Evolutionary conservation across 2,888 invertebrate genomes (phyloP).

Genomic region (Lottia gigantea): DNA sequence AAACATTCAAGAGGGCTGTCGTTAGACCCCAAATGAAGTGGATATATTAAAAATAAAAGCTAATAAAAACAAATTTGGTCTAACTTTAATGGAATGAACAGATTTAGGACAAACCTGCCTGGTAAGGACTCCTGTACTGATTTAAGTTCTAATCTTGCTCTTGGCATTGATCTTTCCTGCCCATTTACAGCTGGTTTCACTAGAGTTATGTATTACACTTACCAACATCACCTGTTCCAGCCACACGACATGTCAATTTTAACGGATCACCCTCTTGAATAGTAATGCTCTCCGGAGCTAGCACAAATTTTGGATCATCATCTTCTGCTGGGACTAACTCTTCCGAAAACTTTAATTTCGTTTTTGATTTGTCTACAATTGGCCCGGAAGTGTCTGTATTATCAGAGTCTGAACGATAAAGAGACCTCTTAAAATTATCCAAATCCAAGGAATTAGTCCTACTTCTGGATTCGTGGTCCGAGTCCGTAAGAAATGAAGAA

Average conservation of each 20-base stretch:
- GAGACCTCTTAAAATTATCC: constrained; percentile 29
- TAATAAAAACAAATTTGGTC: no score
- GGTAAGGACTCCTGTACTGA: background rate
- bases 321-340: constrained; percentile 50
- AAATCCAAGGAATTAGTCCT: constrained; percentile 36
- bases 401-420: constrained; percentile 10
- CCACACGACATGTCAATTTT: constrained; percentile 54
- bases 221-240: constrained; percentile 61
- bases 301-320: constrained; percentile 60
- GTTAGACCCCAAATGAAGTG: no score
- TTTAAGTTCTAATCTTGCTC: background rate
- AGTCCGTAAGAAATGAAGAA: constrained; percentile 36
- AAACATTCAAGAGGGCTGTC: no score
- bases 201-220: constrained; percentile 17
- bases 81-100: no score
- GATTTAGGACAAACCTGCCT: background rate
- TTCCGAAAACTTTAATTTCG: constrained; percentile 42
- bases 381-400: constrained; percentile 25
- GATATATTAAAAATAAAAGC: no score
- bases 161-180: no score
- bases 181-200: no score
- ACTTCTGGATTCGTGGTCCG: constrained; percentile 1
- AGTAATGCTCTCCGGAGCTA: constrained; percentile 53
- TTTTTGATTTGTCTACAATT: constrained; percentile 27
- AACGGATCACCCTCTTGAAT: constrained; percentile 60